Percentiles rank a stretch among this genome's conserved stretches.
Conservation (phyloP, 1,140 invertebrate genomes). For the Cephus cinctus region DNA sequence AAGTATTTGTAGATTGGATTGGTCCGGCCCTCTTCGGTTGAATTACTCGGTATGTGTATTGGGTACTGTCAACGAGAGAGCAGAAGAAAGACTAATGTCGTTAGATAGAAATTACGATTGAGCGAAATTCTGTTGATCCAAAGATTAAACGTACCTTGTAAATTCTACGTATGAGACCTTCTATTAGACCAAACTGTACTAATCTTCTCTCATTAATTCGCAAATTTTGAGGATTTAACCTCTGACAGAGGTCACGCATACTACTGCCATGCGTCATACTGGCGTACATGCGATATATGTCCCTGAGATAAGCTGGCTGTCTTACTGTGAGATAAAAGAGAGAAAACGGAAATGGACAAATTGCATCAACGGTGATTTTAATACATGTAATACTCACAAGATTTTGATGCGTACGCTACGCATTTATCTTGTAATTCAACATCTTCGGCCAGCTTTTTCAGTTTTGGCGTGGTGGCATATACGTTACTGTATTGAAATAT, state of each 20-base stretch:
- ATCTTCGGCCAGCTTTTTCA: slow-evolving; percentile 72
- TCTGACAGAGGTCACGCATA: slow-evolving; percentile 79
- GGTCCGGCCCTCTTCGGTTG: slow-evolving; percentile 39
- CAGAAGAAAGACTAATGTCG: slow-evolving; percentile 7
- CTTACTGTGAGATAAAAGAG: slow-evolving; percentile 47
- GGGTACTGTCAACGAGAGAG: slow-evolving; percentile 39
- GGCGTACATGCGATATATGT: slow-evolving; percentile 80
- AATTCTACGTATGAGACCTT: slow-evolving; percentile 81
- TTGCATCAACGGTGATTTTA: slow-evolving; percentile 2
- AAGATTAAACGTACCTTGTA: slow-evolving; percentile 62
- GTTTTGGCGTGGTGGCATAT: slow-evolving; percentile 83
- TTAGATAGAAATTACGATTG: background rate
- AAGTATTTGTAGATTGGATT: slow-evolving; percentile 64
- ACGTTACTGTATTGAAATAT: slow-evolving; percentile 94
- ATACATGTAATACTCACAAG: slow-evolving; percentile 45
- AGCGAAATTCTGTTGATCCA: background rate
- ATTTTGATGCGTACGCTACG: slow-evolving; percentile 68
- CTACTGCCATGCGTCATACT: slow-evolving; percentile 83
- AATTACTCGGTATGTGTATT: slow-evolving; percentile 52
- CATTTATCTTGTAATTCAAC: slow-evolving; percentile 73
- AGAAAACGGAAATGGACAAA: background rate
- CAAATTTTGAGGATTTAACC: slow-evolving; percentile 73
- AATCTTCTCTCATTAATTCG: slow-evolving; percentile 81
- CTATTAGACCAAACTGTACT: slow-evolving; percentile 87
- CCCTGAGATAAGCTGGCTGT: slow-evolving; percentile 59